These are phyloP conservation scores for Drosophila falleni DNA, from an alignment of 2,888 invertebrate genomes.

Conservation along the genomic window DNA sequence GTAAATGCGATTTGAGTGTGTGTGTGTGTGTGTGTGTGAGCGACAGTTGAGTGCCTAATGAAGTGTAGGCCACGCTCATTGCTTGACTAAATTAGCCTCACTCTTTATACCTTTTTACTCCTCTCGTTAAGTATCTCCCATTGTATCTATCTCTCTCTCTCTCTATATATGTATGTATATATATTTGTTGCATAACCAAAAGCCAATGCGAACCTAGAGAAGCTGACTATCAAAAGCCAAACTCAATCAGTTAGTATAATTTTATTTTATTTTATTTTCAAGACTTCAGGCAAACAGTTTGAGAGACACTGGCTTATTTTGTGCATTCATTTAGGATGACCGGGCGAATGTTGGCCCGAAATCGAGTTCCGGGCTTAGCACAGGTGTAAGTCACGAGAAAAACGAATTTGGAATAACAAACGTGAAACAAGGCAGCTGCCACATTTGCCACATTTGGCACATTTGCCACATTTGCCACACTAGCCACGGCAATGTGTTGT, in stretches of 20 bases:
- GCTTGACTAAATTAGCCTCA: constrained; percentile 50
- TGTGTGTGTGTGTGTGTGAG: constrained; percentile 11
- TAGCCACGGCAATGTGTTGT: not conserved
- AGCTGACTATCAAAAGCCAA: constrained; percentile 23
- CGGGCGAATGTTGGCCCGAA: not conserved
- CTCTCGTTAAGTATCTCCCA: not conserved
- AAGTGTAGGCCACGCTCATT: constrained; percentile 60
- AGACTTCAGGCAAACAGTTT: not conserved
- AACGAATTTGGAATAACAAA: not conserved
- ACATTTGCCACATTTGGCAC: not conserved
- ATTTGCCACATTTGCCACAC: too few species aligned
- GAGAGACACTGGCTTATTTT: constrained; percentile 1
- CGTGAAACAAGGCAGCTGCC: not conserved
- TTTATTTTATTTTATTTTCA: not conserved
- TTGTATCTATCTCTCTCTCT: not conserved
- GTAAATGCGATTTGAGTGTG: constrained; percentile 40
- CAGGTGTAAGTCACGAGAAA: constrained; percentile 5
- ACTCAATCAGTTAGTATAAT: constrained; percentile 49
- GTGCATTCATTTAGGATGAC: constrained; percentile 44
- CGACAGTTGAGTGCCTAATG: constrained; percentile 57
- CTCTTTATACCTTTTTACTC: not conserved
- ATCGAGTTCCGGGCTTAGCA: constrained; percentile 3
- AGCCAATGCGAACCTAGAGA: constrained; percentile 17
- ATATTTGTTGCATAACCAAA: constrained; percentile 60
- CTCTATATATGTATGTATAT: constrained; percentile 4